These are phyloP conservation scores for Drosophila bocki DNA, from an alignment of 1,140 invertebrate genomes.

Conservation along the genomic window DNA sequence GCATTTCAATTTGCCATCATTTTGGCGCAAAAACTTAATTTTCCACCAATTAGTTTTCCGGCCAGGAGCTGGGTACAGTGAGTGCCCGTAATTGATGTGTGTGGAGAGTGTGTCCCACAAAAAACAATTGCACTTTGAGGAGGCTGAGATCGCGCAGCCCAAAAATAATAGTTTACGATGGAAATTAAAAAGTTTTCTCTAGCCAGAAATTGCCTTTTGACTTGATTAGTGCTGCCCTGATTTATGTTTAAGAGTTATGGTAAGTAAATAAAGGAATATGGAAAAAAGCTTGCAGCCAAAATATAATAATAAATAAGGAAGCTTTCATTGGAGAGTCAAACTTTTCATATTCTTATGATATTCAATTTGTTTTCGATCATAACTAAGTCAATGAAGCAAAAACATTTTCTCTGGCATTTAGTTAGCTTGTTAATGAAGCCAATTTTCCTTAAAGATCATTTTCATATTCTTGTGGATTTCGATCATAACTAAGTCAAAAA, in stretches of 20 bases:
- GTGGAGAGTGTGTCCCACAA: conserved; percentile 25
- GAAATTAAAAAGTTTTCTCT: conserved; percentile 4
- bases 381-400: no score
- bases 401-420: no score
- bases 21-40: conserved; percentile 81
- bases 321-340: no score
- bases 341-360: no score
- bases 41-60: conserved; percentile 81
- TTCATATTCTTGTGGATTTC: no score
- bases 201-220: conserved; percentile 5
- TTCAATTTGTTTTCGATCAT: no score
- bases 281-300: no score
- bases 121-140: conserved; percentile 22
- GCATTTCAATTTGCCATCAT: conserved; percentile 82
- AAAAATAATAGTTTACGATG: conserved; percentile 25
- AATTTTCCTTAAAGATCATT: no score
- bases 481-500: no score
- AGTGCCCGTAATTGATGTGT: conserved; percentile 65
- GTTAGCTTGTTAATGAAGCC: no score
- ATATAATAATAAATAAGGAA: not conserved
- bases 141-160: not conserved
- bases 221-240: conserved; percentile 2
- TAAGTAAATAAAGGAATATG: not conserved
- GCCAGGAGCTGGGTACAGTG: conserved; percentile 3
- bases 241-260: not conserved